Conservation (phyloP, 2,797 vertebrate species). For the Podarcis lilfordi region DNA sequence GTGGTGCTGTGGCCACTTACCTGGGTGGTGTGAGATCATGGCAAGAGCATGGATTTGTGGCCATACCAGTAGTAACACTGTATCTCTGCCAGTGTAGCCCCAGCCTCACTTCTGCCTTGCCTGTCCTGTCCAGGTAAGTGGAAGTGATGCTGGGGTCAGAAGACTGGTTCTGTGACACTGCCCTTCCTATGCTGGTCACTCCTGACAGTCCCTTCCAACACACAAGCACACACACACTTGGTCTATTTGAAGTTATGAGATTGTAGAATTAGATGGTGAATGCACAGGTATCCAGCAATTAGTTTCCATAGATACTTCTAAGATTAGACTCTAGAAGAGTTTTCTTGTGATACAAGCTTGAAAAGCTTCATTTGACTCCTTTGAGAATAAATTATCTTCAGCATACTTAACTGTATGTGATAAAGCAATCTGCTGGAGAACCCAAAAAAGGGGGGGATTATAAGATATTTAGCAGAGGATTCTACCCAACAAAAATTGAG, state of each 20-base stretch:
- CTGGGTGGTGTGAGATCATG: no score
- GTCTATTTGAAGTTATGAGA: conserved; percentile 3
- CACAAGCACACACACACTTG: neutral
- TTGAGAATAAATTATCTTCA: conserved; percentile 33
- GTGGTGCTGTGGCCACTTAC: no score
- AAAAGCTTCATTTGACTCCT: conserved; percentile 51
- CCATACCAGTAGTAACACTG: no score
- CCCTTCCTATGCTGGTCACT: no score
- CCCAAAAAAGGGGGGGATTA: conserved; percentile 22
- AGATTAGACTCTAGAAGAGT: conserved; percentile 48
- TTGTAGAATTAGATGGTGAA: conserved; percentile 35
- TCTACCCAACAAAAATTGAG: neutral
- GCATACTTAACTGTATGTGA: conserved; percentile 16
- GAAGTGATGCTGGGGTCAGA: no score
- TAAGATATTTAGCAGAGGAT: conserved; percentile 25
- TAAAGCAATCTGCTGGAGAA: neutral
- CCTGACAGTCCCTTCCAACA: no score
- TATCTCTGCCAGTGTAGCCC: no score
- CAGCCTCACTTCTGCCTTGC: no score
- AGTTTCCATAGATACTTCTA: conserved; percentile 64
- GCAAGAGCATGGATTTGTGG: no score
- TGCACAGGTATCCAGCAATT: conserved; percentile 40
- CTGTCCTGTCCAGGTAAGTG: no score
- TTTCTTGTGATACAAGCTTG: conserved; percentile 50
- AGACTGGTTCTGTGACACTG: no score